Base-by-base conservation (phyloP, 2,888 invertebrate genomes). In the Drosophila greeni region DNA sequence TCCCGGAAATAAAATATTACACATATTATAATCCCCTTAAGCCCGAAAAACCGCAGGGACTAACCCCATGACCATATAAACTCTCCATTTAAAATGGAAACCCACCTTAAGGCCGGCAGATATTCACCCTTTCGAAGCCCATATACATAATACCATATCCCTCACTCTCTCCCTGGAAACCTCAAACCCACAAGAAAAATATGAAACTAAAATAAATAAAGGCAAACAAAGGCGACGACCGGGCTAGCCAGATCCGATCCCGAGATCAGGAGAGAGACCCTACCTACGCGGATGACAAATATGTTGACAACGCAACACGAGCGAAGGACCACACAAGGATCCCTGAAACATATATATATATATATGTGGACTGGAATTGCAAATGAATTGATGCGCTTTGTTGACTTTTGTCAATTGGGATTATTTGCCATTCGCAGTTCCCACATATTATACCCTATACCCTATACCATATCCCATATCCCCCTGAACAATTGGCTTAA, bases 371-470 rank as follows among this genome's bases (percentile, higher is more conserved):
- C 34, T 24, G 66, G 75, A 81, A 85, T 83, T 81, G 85, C 84
- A 79, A 79, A 79, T 79, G 85, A 79, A 83, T 85, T 79, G 82
- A 85, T 85, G 84, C 85, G 84, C 85, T 84, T 82, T 86, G 84
- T 86, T 84, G 85, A 85, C 85, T 86, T 84, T 83, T 81, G 78
- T 84, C 81, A 75, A 86, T 85, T 85, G 84, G 82, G 85, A 84
- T 84, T 84, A 86, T 70, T 66, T 66, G 65, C 75, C 70, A 42
- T 53, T 51, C 47, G 53, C 45, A 40, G 54, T 23, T 43, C 51
- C 24, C 34, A 34, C 34, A 37, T 39, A 54, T 42, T 49, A n/a
- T n/a, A n/a, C 59, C 18, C 7, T 14, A 8, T 39, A 2, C 12
- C 39, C 20, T 9, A 37, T 11, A 6, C 20, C 20, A 39, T 20